These are phyloP conservation scores for Artibeus lituratus DNA, from an alignment of 2,797 vertebrate species.

Conservation along the genomic window DNA sequence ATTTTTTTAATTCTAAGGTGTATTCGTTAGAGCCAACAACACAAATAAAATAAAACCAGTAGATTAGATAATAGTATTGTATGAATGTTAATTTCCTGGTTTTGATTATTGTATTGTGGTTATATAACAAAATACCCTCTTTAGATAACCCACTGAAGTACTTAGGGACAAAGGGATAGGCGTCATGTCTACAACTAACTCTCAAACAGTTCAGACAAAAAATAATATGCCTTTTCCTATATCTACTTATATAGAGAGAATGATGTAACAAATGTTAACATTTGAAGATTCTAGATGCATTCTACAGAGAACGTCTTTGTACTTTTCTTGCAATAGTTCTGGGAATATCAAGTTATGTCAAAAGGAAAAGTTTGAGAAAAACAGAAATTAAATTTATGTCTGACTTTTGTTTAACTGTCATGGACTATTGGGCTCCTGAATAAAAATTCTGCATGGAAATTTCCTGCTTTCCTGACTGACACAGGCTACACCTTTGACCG, in stretches of 20 bases:
- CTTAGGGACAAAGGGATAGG: not conserved
- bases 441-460: conserved; percentile 68
- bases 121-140: conserved; percentile 25
- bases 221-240: not conserved
- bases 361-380: conserved; percentile 40
- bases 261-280: not conserved
- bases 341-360: conserved; percentile 25
- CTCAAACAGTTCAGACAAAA: not conserved
- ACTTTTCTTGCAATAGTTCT: conserved; percentile 18
- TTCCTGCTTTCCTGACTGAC: conserved; percentile 13
- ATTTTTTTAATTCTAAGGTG: conserved; percentile 33
- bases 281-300: not conserved
- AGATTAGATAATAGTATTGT: conserved; percentile 20
- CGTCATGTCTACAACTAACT: not conserved
- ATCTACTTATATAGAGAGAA: not conserved
- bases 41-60: conserved; percentile 41
- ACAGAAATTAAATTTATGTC: not conserved
- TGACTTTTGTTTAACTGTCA: not conserved
- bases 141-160: not conserved
- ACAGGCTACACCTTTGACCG: conserved; percentile 65
- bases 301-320: not conserved
- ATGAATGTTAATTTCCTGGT: conserved; percentile 36
- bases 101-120: not conserved
- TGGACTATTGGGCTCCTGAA: not conserved
- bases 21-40: conserved; percentile 11